A percentile compares a stretch with the other conserved stretches of the same genome.
These are phyloP conservation scores for Acipenser oxyrinchus DNA, from an alignment of 2,797 vertebrate genomes.

Conservation along the genomic window DNA sequence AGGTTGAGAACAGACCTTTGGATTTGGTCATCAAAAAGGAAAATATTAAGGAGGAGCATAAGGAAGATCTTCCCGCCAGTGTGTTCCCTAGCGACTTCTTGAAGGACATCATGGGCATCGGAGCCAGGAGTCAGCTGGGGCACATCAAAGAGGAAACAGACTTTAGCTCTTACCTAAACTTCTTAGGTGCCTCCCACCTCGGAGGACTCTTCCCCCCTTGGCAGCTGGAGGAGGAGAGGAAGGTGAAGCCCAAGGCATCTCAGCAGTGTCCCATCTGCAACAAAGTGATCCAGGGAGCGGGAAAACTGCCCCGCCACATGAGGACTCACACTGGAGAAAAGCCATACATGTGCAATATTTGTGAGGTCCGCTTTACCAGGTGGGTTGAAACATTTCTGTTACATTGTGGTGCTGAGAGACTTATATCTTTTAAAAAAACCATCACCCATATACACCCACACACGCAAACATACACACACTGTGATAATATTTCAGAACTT, in stretches of 20 bases:
- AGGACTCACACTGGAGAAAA: conserved; percentile 96
- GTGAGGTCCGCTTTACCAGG: conserved; percentile 98
- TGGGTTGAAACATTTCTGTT: conserved; percentile 39
- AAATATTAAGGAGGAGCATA: conserved; percentile 91
- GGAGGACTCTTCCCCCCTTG: conserved; percentile 86
- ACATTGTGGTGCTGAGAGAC: no score
- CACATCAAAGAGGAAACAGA: conserved; percentile 87
- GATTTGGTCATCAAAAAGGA: conserved; percentile 87
- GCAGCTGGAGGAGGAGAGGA: conserved; percentile 92
- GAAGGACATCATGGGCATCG: conserved; percentile 78
- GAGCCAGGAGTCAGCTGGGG: conserved; percentile 62
- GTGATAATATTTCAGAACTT: no score
- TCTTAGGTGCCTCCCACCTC: conserved; percentile 82
- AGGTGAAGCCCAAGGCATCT: conserved; percentile 95
- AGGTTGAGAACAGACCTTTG: conserved; percentile 69
- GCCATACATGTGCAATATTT: conserved; percentile 97
- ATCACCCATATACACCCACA: no score
- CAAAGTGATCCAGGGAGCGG: conserved; percentile 96
- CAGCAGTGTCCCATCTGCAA: conserved; percentile 98
- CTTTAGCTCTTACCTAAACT: conserved; percentile 86
- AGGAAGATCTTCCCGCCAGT: conserved; percentile 72
- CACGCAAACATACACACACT: no score
- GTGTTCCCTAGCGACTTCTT: conserved; percentile 81
- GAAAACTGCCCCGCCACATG: conserved; percentile 96
- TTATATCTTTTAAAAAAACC: no score